Percentiles rank a stretch among this genome's conserved stretches.
Conservation (phyloP, 2,888 invertebrate genomes). For the Syrphus vitripennis region DNA sequence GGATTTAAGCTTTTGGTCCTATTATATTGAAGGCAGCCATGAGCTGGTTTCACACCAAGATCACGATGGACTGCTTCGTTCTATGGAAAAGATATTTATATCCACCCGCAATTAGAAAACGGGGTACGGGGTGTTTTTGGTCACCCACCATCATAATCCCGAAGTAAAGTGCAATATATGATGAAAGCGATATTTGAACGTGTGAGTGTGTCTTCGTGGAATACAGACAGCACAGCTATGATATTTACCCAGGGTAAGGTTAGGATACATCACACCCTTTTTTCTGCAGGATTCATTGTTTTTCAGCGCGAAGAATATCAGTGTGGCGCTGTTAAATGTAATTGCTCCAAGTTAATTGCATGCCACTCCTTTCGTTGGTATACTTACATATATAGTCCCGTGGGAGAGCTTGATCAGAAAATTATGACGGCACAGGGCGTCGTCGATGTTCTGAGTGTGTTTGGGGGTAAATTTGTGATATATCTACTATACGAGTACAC, state of each 20-base stretch:
- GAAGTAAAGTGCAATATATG: constrained; percentile 3
- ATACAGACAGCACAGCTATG: no score
- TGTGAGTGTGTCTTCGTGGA: neutral
- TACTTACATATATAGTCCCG: constrained; percentile 36
- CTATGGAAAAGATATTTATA: constrained; percentile 62
- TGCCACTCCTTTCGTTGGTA: constrained; percentile 48
- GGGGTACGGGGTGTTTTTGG: neutral
- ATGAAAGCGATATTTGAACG: neutral
- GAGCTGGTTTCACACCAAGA: constrained; percentile 24
- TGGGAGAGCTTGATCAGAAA: constrained; percentile 57
- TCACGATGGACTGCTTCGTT: constrained; percentile 47
- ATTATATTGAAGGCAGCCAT: neutral
- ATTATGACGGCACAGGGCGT: constrained; percentile 45
- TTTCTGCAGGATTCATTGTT: constrained; percentile 31
- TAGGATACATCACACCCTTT: constrained; percentile 5
- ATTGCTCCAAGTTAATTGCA: constrained; percentile 67
- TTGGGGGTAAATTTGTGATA: neutral
- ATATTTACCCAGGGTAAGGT: neutral
- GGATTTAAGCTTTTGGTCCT: neutral
- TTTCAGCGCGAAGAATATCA: constrained; percentile 20
- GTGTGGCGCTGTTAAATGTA: constrained; percentile 53
- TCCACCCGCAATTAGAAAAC: constrained; percentile 59
- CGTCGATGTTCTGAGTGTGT: neutral
- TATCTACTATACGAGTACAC: no score
- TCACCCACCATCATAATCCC: neutral